Percentiles rank a stretch among this genome's conserved stretches.
Evolutionary conservation across 2,797 vertebrate species (phyloP).

Genomic region (Peromyscus eremicus): DNA sequence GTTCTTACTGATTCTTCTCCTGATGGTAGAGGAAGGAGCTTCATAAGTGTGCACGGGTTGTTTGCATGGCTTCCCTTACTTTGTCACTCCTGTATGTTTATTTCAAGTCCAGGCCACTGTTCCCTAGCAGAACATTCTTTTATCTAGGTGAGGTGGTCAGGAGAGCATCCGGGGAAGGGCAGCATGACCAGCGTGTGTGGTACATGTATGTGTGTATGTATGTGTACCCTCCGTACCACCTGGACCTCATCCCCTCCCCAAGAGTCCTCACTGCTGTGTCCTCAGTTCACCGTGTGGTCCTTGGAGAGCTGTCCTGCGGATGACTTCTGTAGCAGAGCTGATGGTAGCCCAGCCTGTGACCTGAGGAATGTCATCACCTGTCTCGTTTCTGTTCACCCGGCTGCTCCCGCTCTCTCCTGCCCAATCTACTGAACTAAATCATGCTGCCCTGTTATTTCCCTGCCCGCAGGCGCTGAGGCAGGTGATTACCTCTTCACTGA

Average conservation of each 20-base stretch:
- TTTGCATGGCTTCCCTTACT: not conserved
- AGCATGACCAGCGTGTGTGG: no score
- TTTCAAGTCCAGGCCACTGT: not conserved
- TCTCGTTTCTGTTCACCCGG: not conserved
- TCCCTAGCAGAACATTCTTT: not conserved
- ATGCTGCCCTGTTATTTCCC: not conserved
- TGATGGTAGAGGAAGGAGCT: not conserved
- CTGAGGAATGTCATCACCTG: not conserved
- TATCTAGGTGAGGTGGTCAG: not conserved
- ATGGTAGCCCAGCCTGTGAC: not conserved
- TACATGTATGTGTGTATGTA: no score
- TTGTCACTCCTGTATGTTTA: not conserved
- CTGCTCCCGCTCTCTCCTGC: not conserved
- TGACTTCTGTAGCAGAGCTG: not conserved
- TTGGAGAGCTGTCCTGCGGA: fast-evolving
- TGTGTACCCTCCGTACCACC: not conserved
- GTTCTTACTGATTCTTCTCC: conserved; percentile 32
- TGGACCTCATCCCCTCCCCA: not conserved
- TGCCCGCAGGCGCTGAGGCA: fast-evolving
- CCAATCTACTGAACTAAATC: not conserved
- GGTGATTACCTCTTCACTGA: conserved; percentile 53
- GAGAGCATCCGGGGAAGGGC: not conserved
- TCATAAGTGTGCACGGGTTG: not conserved
- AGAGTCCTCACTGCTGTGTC: fast-evolving
- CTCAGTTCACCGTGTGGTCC: not conserved